Percentiles rank a stretch among this genome's conserved stretches.
Evolutionary conservation across 2,797 vertebrate genomes (phyloP).

Genomic region (Rhincodon typus): DNA sequence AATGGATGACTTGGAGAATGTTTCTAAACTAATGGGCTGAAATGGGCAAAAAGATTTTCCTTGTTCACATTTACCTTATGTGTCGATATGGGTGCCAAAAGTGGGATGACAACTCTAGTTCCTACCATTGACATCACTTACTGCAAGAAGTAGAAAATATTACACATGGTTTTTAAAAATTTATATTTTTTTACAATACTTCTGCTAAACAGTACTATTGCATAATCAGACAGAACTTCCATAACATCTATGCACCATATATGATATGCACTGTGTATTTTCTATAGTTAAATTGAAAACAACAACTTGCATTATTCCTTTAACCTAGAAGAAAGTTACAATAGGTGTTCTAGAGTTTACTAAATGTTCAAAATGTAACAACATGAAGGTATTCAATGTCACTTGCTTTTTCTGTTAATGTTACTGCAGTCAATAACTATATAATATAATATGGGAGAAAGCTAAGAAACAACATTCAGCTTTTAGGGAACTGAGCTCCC

Average conservation of each 20-base stretch:
- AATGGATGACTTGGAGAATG: background rate
- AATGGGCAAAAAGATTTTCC: background rate
- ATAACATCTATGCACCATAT: too few species aligned
- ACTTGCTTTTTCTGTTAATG: background rate
- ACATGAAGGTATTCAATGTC: background rate
- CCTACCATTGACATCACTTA: background rate
- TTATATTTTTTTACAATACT: background rate
- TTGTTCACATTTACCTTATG: background rate
- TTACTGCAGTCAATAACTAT: background rate
- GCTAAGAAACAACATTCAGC: background rate
- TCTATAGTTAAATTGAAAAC: too few species aligned
- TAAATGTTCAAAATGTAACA: background rate
- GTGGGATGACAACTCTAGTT: background rate
- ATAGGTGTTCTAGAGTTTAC: background rate
- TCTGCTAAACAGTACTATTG: background rate
- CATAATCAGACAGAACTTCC: too few species aligned
- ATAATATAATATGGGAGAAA: background rate
- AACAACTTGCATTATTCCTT: too few species aligned
- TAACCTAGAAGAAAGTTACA: background rate
- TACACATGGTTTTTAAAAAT: too few species aligned
- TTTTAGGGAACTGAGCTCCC: background rate
- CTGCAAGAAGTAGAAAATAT: background rate
- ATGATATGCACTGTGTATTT: too few species aligned
- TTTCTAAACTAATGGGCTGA: background rate
- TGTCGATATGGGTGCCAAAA: background rate